Evolutionary conservation across 92 coral and sea anemone species (phyloP), one percentile per base, ranked within the genome.

Genomic region (Parazoanthus swiftii): DNA sequence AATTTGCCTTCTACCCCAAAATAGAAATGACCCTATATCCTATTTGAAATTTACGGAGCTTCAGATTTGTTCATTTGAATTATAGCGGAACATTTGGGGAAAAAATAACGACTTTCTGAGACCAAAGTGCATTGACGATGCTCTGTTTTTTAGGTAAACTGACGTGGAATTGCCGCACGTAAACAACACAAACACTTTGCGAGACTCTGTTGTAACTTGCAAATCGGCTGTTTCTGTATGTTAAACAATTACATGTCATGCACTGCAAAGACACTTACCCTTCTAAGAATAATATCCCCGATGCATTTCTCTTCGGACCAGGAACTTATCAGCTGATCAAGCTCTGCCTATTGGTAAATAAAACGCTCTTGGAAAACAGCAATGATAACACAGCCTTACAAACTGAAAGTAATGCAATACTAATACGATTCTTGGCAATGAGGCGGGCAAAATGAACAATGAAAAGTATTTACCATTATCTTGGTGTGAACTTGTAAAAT

Each of bases 301-400:
- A 97, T 95, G 75, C 98, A 97, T 76, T 95, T 92, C 59, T 95
- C 98, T 77, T 97, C 99, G 66, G 93, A 90, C 99, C 99, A 97
- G 21, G 90, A 88, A 63, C 92, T 59, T 66, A 95, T 73, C 74
- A 94, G 86, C n/a, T 87, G 83, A 85, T 97, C 99, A 50, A 97
- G 91, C 76, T 97, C 98, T 81, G 85, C 50, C 97, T 90, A 81
- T 33, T 85, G 25, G 87, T 26, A 26, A 25, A 48, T 13, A 5
- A 43, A 29, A 66, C 39, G 33, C 33, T 29, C 33, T 29, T 29
- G 33, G 33, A 29, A 29, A 29, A 70, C 63, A 25, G 74, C 33
- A 33, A 5, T 37, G 35, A 67, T 83, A 46, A 15, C n/a, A 70
- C 74, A 26, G 3, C 25, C 8, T 71, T 26, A 3, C 77, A 33